Evolutionary conservation across 2,888 invertebrate species (phyloP).

Genomic region (Heteromurus nitidus): DNA sequence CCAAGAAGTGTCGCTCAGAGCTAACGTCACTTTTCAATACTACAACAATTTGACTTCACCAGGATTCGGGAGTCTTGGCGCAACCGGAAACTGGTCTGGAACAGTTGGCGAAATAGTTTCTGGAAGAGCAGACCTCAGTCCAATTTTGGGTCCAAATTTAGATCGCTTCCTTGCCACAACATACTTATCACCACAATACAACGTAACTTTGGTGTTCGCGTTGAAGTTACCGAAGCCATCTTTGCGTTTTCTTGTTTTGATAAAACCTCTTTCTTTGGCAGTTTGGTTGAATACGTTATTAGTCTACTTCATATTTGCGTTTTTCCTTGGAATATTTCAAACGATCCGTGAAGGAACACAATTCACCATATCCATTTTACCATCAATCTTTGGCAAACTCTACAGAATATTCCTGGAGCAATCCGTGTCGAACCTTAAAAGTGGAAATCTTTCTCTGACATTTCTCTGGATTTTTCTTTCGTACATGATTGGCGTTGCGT

Average conservation of each 20-base stretch:
- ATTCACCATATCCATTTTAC: too few species aligned
- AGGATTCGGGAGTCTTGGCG: neutral
- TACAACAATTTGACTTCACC: neutral
- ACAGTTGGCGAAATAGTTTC: neutral
- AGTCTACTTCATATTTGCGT: neutral
- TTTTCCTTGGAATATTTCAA: neutral
- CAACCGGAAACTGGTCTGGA: conserved; percentile 30
- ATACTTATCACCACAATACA: neutral
- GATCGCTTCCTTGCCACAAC: neutral
- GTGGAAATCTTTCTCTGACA: neutral
- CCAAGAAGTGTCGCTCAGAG: neutral
- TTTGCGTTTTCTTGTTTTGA: conserved; percentile 14
- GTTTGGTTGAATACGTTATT: conserved; percentile 27
- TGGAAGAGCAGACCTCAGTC: neutral
- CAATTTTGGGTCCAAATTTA: neutral
- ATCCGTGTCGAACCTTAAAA: neutral
- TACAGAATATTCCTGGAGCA: conserved; percentile 33
- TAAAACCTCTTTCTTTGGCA: conserved; percentile 9
- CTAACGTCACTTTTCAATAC: conserved; percentile 2
- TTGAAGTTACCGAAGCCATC: neutral
- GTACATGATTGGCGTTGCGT: conserved; percentile 28
- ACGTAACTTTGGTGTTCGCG: neutral
- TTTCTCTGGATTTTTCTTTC: conserved; percentile 15
- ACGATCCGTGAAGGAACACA: neutral
- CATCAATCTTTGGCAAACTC: too few species aligned